phyloP scores from a whole-genome alignment of 2,113 vertebrate species.

The Daphoenositta chrysoptera region DNA sequence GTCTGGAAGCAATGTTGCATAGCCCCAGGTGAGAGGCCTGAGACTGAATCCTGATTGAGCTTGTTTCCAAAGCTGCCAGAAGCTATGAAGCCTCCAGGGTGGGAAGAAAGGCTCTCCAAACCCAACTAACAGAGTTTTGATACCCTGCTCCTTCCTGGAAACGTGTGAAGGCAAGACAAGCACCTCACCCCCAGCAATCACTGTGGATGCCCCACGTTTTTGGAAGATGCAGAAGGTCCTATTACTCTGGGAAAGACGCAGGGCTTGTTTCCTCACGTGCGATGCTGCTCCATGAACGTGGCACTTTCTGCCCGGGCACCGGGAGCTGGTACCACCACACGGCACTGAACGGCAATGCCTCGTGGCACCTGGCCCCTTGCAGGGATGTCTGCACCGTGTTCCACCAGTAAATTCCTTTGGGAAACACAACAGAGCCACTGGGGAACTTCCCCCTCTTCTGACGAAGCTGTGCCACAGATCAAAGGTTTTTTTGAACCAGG shows the following conservation, averaged over 20 bases:
- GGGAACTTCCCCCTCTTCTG: background rate
- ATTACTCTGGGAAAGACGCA: background rate
- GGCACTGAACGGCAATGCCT: background rate
- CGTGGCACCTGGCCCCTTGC: background rate
- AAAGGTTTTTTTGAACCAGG: background rate
- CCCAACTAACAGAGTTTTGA: background rate
- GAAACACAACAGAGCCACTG: background rate
- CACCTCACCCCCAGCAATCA: background rate
- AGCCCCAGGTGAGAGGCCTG: background rate
- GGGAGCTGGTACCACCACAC: background rate
- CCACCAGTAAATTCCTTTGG: background rate
- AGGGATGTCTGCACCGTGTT: background rate
- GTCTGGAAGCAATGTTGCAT: background rate
- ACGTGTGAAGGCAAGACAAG: background rate
- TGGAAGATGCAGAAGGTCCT: background rate
- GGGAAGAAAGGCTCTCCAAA: background rate
- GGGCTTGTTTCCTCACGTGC: background rate
- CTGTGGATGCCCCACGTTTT: background rate
- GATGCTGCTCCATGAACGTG: background rate
- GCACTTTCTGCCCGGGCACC: accelerated
- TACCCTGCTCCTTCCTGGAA: background rate
- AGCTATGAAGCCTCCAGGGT: background rate
- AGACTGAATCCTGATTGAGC: background rate
- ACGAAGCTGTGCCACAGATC: background rate
- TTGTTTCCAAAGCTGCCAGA: background rate